Evolutionary conservation across 2,888 invertebrate genomes (phyloP).

Genomic region (Thera britannica): DNA sequence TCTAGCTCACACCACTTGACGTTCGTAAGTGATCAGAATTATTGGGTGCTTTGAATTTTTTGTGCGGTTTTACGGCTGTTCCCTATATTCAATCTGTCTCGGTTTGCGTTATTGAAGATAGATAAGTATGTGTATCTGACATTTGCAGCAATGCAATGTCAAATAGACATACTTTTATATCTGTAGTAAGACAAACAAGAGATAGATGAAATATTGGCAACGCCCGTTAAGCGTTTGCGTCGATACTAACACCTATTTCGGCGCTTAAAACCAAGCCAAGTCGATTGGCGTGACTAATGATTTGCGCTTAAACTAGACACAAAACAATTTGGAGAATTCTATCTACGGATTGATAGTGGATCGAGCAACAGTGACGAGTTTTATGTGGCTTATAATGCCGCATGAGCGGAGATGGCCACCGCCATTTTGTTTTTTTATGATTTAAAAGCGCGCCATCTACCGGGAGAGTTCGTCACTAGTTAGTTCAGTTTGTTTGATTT

Average conservation of each 20-base stretch:
- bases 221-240: background rate
- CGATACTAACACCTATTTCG: background rate
- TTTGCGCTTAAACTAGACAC: background rate
- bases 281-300: background rate
- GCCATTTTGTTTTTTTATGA: slow-evolving; percentile 18
- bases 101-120: too few species aligned
- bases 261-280: background rate
- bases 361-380: slow-evolving; percentile 3
- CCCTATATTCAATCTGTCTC: too few species aligned
- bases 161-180: too few species aligned
- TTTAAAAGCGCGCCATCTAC: slow-evolving; percentile 24
- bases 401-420: slow-evolving; percentile 18
- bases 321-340: background rate
- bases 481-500: slow-evolving; percentile 28
- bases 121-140: too few species aligned
- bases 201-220: too few species aligned
- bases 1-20: slow-evolving; percentile 2
- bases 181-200: too few species aligned
- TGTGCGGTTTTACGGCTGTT: background rate
- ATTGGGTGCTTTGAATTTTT: background rate
- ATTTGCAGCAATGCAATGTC: too few species aligned
- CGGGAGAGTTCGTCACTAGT: slow-evolving; percentile 14
- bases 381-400: background rate
- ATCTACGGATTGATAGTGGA: background rate
- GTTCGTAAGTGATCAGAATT: background rate